Conservation (phyloP, 2,113 vertebrate genomes). For the Chloropsis hardwickii region DNA sequence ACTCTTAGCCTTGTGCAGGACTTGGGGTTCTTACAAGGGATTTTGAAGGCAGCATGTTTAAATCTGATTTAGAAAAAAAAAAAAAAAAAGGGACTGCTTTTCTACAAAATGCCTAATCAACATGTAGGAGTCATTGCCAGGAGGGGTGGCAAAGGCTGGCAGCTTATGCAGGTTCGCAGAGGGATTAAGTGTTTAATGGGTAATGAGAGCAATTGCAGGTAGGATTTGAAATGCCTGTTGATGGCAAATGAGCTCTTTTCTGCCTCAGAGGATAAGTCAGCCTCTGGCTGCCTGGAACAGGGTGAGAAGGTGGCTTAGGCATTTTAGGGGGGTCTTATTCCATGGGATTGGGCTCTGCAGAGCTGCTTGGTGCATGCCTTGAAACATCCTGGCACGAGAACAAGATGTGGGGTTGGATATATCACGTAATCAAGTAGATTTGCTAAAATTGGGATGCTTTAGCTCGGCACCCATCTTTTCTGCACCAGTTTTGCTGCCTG, state of each 20-base stretch:
- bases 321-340: not conserved
- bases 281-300: not conserved
- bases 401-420: not conserved
- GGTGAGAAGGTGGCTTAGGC: not conserved
- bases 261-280: not conserved
- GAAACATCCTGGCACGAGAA: not conserved
- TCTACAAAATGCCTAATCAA: not conserved
- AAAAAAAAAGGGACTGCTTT: not conserved
- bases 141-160: not conserved
- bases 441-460: not conserved
- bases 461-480: not conserved
- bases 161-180: not conserved
- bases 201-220: not conserved
- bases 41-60: not conserved
- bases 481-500: not conserved
- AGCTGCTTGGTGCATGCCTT: not conserved
- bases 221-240: not conserved
- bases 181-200: not conserved
- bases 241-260: not conserved
- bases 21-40: not conserved
- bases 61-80: not conserved
- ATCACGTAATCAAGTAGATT: not conserved
- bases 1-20: fast-evolving
- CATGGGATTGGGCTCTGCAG: not conserved
- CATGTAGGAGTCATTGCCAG: not conserved